Evolutionary conservation across 2,888 invertebrate species (phyloP), one percentile per base, ranked within the genome.

Genomic region (Mermis nigrescens): DNA sequence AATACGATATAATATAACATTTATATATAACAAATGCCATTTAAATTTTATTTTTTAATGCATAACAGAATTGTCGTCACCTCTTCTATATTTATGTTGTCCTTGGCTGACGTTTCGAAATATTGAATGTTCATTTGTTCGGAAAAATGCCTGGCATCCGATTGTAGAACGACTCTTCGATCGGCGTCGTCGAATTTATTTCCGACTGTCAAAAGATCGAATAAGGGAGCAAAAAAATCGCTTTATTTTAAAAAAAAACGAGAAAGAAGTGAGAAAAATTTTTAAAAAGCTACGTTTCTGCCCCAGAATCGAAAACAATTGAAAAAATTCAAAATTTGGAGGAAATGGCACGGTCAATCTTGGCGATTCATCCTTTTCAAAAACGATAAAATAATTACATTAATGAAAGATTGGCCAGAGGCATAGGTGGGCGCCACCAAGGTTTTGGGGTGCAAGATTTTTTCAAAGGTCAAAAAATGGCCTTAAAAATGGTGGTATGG

Each of bases 71-170:
- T 19, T 19, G 7, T 19, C 19, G 38, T 48, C 12, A 92, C 94
- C 79, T 95, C 92, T 79, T 95, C 95, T 60, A 98, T 95, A 78
- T 95, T 95, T 70, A 89, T 83, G 77, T 95, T 94, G 74, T 95
- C 92, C 79, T 95, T 98, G 73, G 98, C 98, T 73, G 91, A 92
- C 64, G 98, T 95, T 79, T 98, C 98, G 76, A 90, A 95, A 66
- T 95, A 78, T 68, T 87, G 85, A 73, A 98, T 94, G 68, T 85
- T 85, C 90, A 95, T 94, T 77, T 94, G 90, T 55, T 84, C 85
- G 62, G 98, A 94, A 77, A 94, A 95, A 70, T 88, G 82, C 77
- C 88, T 85, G 62, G 95, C 95, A 78, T 98, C 98, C 75, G 89
- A 87, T 52, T 91, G 91, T 62, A 92, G 80, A 29, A 99, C 95